Conservation (phyloP, 2,888 invertebrate species). For the Shargacucullia verbasci region DNA sequence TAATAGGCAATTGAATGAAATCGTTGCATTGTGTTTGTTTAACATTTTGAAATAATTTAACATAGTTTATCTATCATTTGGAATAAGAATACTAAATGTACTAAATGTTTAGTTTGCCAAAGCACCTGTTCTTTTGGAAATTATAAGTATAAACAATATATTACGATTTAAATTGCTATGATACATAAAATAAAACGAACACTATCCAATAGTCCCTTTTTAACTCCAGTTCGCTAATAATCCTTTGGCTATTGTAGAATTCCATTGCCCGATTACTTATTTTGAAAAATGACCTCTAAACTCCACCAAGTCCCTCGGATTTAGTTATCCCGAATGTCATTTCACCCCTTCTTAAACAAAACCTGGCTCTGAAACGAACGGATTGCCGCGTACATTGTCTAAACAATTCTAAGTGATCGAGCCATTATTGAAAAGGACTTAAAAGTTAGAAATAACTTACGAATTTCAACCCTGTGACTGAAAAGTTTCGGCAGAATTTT, state of each 20-base stretch:
- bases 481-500: slow-evolving; percentile 24
- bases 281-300: slow-evolving; percentile 84
- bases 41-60: too few species aligned
- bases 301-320: slow-evolving; percentile 68
- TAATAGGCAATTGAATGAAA: too few species aligned
- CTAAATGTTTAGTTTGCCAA: too few species aligned
- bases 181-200: too few species aligned
- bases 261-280: slow-evolving; percentile 67
- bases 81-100: too few species aligned
- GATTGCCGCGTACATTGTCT: slow-evolving; percentile 85
- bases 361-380: slow-evolving; percentile 84
- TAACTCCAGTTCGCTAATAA: slow-evolving; percentile 19
- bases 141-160: too few species aligned
- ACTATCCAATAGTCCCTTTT: neutral
- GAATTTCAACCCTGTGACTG: slow-evolving; percentile 33
- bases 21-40: too few species aligned
- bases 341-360: slow-evolving; percentile 84
- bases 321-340: slow-evolving; percentile 84
- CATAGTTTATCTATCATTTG: too few species aligned
- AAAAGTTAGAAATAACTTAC: slow-evolving; percentile 41
- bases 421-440: slow-evolving; percentile 62
- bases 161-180: too few species aligned
- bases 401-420: slow-evolving; percentile 83
- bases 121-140: too few species aligned
- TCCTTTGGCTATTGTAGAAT: slow-evolving; percentile 34